Percentiles rank a stretch among this genome's conserved stretches.
Conservation (phyloP, 2,113 vertebrate genomes). For the Syrrhaptes paradoxus region DNA sequence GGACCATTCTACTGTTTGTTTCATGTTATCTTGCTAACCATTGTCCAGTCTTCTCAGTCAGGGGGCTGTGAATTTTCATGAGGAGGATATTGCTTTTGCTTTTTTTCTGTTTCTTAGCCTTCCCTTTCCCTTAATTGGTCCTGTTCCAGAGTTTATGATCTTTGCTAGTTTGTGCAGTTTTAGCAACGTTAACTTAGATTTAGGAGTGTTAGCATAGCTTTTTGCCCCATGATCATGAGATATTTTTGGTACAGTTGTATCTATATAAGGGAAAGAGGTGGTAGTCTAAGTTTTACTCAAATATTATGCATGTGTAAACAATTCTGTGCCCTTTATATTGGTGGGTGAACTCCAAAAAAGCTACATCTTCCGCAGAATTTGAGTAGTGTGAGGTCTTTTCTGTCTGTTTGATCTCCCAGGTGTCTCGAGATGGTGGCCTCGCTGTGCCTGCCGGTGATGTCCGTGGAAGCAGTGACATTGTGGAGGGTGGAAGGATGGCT, state of each 20-base stretch:
- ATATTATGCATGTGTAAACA: fast-evolving
- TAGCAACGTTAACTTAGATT: not conserved
- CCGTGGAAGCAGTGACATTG: conserved; percentile 73
- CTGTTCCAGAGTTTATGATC: not conserved
- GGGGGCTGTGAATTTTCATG: not conserved
- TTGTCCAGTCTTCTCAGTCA: not conserved
- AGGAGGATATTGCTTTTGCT: not conserved
- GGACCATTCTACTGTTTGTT: not conserved
- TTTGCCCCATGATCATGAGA: not conserved
- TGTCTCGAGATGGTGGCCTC: conserved; percentile 77
- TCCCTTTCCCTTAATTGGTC: not conserved
- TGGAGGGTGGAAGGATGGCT: conserved; percentile 91
- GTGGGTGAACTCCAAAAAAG: not conserved
- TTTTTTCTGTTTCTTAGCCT: not conserved
- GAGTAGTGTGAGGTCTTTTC: not conserved
- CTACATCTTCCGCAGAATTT: not conserved
- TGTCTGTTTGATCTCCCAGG: conserved; percentile 38
- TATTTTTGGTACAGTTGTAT: not conserved
- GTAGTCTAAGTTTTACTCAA: not conserved
- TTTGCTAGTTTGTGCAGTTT: not conserved
- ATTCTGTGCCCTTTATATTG: not conserved
- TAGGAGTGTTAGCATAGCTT: not conserved
- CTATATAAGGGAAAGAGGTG: not conserved
- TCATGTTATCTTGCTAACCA: not conserved
- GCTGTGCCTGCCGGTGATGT: conserved; percentile 72